Evolutionary conservation across 2,797 vertebrate genomes (phyloP), one percentile per base, ranked within the genome.

Genomic region (Lepilemur septentrionalis): DNA sequence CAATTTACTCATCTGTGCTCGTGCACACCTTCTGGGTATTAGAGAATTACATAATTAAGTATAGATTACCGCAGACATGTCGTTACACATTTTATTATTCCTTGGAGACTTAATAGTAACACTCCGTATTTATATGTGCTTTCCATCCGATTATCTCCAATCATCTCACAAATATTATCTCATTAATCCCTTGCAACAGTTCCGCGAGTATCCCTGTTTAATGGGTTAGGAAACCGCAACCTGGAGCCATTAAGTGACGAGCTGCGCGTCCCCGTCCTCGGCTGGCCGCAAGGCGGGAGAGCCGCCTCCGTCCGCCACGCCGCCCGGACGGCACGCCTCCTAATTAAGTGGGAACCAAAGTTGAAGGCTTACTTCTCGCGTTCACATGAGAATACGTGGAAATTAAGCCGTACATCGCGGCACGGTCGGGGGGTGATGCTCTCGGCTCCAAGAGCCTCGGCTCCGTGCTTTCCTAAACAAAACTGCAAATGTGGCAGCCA

Each of bases 21-120:
- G 95, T 61, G 55, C 18, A 28, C 23, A 75, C 89, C 97, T 97
- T 93, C 95, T 94, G 97, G 95, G 96, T 41, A 90, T 76, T 30
- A 67, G 93, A 63, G 79, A 97, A 96, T 93, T 73, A 94, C 48
- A 93, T 93, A 89, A 97, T 97, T 96, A 96, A 96, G 97, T 75
- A 73, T 57, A 91, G 97, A 84, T 97, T 70, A 65, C 95, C 89
- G 35, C 63, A 75, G 94, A 95, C 69, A 1, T 84, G 95, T 59
- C 95, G 41, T 82, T 89, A 91, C 79, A 41, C 82, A 72, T 78
- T 80, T 88, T 84, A 78, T 91, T 88, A 95, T 81, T 93, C 95
- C 91, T 4, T 0, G 48, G 94, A 96, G 90, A 87, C 87, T 93
- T 95, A 86, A 76, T 83, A 67, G 69, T 73, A 79, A 73, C n/a